Evolutionary conservation across 2,113 vertebrate genomes (phyloP).

Genomic region (Cyprinus carpio): DNA sequence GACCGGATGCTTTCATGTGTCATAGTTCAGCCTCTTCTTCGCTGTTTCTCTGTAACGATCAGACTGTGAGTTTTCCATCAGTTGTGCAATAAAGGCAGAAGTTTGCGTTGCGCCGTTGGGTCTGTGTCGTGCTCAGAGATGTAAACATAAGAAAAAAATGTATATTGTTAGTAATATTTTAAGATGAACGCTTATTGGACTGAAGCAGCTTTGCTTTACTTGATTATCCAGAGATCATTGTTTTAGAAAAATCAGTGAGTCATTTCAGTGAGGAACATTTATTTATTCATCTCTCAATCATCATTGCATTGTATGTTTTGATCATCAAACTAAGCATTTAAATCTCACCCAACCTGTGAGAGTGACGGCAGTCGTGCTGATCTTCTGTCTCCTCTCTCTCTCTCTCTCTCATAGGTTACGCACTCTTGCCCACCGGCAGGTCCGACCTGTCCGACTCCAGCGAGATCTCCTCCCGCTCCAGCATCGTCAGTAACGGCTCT

Average conservation of each 20-base stretch:
- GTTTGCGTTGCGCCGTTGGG: neutral
- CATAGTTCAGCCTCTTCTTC: no score
- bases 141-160: no score
- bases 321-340: no score
- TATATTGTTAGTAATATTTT: no score
- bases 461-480: slow-evolving; percentile 94
- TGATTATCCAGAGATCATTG: no score
- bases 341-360: no score
- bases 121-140: neutral
- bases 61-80: neutral
- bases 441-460: slow-evolving; percentile 91
- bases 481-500: slow-evolving; percentile 88
- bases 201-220: no score
- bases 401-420: slow-evolving; percentile 73
- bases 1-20: neutral
- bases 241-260: no score
- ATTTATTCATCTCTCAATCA: no score
- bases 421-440: slow-evolving; percentile 80
- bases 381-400: neutral
- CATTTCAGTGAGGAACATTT: no score
- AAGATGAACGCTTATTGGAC: no score
- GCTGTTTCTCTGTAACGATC: neutral
- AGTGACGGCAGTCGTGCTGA: neutral
- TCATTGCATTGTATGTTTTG: no score
- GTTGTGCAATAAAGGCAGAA: slow-evolving; percentile 11